A percentile compares a stretch with the other conserved stretches of the same genome.
phyloP scores from a whole-genome alignment of 2,113 vertebrate species.

The Pelmatolapia mariae region DNA sequence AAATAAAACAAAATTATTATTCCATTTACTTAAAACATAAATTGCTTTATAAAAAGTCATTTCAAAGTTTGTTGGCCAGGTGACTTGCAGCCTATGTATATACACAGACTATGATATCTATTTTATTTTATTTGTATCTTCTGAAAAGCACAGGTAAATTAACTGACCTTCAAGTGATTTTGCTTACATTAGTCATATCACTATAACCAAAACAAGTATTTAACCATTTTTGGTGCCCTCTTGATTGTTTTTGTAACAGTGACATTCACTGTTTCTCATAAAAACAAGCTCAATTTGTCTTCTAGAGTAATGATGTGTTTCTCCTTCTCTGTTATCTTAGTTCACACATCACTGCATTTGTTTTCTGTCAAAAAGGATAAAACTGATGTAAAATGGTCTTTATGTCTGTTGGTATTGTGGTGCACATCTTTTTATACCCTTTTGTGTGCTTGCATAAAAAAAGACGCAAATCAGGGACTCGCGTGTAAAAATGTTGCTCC shows the following conservation, averaged over 20 bases:
- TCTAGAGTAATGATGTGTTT: background rate
- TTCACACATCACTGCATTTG: background rate
- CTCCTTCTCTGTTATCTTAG: background rate
- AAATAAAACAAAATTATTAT: background rate
- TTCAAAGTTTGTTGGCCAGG: fast-evolving
- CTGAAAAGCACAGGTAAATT: background rate
- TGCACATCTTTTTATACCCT: background rate
- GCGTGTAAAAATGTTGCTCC: background rate
- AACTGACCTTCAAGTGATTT: background rate
- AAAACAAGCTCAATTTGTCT: background rate
- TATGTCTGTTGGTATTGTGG: background rate
- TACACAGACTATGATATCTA: background rate
- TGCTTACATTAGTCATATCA: background rate
- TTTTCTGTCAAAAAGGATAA: background rate
- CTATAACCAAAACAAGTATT: background rate
- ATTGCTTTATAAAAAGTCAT: background rate
- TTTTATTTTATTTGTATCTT: background rate
- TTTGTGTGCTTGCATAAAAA: background rate
- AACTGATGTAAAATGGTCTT: background rate
- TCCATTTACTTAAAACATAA: background rate
- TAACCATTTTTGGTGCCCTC: background rate
- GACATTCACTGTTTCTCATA: background rate
- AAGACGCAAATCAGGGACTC: background rate
- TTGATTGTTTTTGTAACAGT: background rate
- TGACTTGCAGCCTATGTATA: background rate